A percentile compares a stretch with the other conserved stretches of the same genome.
phyloP scores from a whole-genome alignment of 2,888 invertebrate species.

The Andrena dorsata region DNA sequence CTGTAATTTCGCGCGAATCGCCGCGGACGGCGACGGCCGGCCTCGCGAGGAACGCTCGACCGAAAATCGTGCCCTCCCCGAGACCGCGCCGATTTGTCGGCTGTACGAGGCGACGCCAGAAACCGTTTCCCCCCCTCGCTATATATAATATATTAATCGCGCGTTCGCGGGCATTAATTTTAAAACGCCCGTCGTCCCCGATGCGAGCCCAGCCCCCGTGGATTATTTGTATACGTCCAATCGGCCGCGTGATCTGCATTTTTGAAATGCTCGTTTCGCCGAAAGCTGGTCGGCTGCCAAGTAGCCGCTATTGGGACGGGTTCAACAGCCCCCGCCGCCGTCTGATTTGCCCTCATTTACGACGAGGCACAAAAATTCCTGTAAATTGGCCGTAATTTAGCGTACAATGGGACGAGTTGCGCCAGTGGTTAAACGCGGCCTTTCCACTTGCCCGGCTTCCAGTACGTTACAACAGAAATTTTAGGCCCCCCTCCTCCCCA shows the following conservation, averaged over 20 bases:
- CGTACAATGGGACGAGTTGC: conserved; percentile 63
- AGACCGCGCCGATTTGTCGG: background rate
- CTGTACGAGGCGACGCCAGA: background rate
- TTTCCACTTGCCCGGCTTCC: conserved; percentile 25
- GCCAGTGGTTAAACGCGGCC: conserved; percentile 54
- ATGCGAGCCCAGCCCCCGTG: conserved; percentile 26
- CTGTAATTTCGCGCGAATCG: too few species aligned
- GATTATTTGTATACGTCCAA: conserved; percentile 69
- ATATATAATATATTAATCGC: conserved; percentile 46
- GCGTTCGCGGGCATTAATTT: conserved; percentile 64
- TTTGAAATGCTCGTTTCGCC: conserved; percentile 58
- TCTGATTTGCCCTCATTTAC: conserved; percentile 81
- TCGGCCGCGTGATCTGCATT: conserved; percentile 67
- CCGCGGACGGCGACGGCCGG: too few species aligned
- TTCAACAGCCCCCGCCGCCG: conserved; percentile 77
- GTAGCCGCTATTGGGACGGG: conserved; percentile 68
- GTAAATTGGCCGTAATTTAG: conserved; percentile 81
- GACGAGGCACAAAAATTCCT: conserved; percentile 77
- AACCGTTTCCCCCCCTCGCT: background rate
- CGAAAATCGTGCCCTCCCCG: background rate
- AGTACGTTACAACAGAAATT: conserved; percentile 38
- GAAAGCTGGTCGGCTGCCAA: conserved; percentile 66
- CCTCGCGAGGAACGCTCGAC: too few species aligned
- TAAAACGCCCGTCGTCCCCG: conserved; percentile 37
- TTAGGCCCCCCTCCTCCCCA: conserved; percentile 15